phyloP scores from a whole-genome alignment of 1,140 invertebrate genomes.

The Lutraria rhynchaena region DNA sequence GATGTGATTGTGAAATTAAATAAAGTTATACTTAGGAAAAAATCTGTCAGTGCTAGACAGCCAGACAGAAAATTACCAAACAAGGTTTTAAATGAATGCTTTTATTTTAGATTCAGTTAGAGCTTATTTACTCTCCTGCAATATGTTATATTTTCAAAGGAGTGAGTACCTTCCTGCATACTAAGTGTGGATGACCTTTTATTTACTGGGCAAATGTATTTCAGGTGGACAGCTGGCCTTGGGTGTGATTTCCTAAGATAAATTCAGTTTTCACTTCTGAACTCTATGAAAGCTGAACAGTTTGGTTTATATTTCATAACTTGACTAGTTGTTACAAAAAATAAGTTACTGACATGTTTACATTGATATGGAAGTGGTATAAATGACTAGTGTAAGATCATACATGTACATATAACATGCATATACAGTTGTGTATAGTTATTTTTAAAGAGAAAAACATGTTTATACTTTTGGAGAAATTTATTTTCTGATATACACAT shows the following conservation, averaged over 20 bases:
- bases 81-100: background rate
- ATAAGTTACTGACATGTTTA: slow-evolving; percentile 2
- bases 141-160: too few species aligned
- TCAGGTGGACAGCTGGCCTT: slow-evolving; percentile 18
- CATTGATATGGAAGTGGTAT: background rate
- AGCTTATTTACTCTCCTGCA: slow-evolving; percentile 3
- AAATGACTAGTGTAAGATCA: background rate
- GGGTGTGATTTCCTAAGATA: slow-evolving; percentile 5
- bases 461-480: too few species aligned
- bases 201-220: slow-evolving; percentile 13
- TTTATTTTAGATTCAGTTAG: slow-evolving; percentile 15
- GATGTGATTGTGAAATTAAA: slow-evolving; percentile 12
- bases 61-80: background rate
- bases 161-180: background rate
- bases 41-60: slow-evolving; percentile 9
- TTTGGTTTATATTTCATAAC: slow-evolving; percentile 14
- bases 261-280: background rate
- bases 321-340: slow-evolving; percentile 9
- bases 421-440: background rate
- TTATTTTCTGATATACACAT: too few species aligned
- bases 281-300: slow-evolving; percentile 5
- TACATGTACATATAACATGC: too few species aligned
- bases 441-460: too few species aligned
- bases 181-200: slow-evolving; percentile 9
- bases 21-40: background rate